Percentiles rank a stretch among this genome's conserved stretches.
Conservation (phyloP, 2,113 vertebrate genomes). For the Apodemus sylvaticus region DNA sequence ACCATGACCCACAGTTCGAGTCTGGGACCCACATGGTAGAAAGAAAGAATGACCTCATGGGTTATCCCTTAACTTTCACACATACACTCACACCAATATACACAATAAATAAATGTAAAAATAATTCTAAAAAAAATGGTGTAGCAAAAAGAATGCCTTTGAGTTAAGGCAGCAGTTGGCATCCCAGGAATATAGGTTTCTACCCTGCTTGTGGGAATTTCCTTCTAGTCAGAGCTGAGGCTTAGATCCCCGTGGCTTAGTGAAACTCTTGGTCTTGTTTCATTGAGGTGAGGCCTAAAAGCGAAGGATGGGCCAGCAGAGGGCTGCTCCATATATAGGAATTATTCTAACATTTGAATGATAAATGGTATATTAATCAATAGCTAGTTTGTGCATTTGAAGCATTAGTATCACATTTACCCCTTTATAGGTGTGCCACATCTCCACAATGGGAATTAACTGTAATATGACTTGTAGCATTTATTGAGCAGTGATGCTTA, state of each 20-base stretch:
- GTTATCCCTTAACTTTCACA: not conserved
- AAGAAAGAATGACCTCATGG: not conserved
- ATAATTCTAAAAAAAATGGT: not conserved
- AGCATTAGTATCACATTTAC: not conserved
- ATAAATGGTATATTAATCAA: not conserved
- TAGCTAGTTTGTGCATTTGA: not conserved
- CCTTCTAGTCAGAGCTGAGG: not conserved
- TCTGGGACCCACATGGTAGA: not conserved
- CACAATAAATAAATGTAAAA: not conserved
- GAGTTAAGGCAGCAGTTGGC: not conserved
- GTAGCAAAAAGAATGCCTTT: not conserved
- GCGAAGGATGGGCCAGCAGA: not conserved
- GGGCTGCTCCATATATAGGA: not conserved
- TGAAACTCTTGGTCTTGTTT: not conserved
- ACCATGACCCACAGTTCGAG: not conserved
- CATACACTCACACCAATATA: not conserved
- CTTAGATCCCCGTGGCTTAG: not conserved
- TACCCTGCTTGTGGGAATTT: not conserved
- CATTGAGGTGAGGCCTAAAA: not conserved
- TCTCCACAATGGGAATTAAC: not conserved
- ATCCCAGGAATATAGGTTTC: not conserved
- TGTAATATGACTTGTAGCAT: not conserved
- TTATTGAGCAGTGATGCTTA: not conserved
- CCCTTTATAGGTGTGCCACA: not conserved
- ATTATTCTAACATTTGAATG: not conserved